Conservation (phyloP, 2,113 vertebrate species). For the Eolophus roseicapilla region DNA sequence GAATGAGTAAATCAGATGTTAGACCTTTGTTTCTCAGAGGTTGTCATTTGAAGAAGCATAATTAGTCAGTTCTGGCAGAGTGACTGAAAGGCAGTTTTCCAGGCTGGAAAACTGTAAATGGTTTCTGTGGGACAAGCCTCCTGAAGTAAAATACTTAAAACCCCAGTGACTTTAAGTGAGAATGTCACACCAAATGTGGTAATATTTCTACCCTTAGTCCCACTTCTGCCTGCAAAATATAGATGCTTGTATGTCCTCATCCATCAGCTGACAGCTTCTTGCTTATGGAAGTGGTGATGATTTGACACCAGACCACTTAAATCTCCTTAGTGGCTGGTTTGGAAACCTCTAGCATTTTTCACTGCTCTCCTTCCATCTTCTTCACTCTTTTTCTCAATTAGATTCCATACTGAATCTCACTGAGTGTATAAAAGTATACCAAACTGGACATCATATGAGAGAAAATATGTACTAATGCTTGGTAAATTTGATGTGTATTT, state of each 20-base stretch:
- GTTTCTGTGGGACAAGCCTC: background rate
- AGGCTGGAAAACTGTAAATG: background rate
- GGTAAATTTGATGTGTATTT: background rate
- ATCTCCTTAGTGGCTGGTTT: background rate
- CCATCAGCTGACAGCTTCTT: slow-evolving; percentile 32
- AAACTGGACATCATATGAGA: rapidly evolving
- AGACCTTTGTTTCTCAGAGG: background rate
- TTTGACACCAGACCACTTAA: background rate
- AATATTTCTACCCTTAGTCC: background rate
- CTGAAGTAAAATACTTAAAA: background rate
- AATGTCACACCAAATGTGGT: background rate
- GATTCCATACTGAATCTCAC: background rate
- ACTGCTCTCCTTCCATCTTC: background rate
- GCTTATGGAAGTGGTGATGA: background rate
- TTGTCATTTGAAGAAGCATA: background rate
- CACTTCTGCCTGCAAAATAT: background rate
- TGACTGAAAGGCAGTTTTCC: background rate
- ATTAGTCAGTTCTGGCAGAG: slow-evolving; percentile 18
- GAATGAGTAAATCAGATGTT: background rate
- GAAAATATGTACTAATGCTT: rapidly evolving
- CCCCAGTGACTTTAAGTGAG: background rate
- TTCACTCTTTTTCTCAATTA: background rate
- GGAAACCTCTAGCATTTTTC: background rate
- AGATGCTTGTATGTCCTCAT: background rate
- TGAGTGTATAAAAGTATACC: background rate